phyloP scores from a whole-genome alignment of 30 jellyfish, hydroid and myxozoan genomes.

The Cassiopea xamachana region DNA sequence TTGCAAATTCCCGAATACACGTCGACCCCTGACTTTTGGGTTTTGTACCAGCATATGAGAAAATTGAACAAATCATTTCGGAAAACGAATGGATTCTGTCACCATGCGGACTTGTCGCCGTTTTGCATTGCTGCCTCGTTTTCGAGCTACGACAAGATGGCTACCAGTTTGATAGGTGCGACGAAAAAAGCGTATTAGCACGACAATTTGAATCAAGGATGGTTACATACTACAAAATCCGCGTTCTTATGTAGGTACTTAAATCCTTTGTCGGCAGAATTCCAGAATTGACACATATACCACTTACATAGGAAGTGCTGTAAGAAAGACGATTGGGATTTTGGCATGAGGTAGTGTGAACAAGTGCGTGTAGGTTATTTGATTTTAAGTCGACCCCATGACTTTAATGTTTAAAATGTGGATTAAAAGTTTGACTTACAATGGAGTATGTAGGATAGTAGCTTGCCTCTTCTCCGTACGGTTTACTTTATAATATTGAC shows the following conservation, averaged over 20 bases:
- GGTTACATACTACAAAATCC: not conserved
- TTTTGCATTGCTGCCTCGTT: not conserved
- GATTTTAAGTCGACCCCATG: not conserved
- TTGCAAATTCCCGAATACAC: not conserved
- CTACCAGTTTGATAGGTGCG: not conserved
- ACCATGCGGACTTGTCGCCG: not conserved
- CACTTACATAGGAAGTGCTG: not conserved
- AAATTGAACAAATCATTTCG: too few species aligned
- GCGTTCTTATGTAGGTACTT: not conserved
- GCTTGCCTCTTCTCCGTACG: too few species aligned
- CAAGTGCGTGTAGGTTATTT: not conserved
- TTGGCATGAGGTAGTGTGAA: not conserved
- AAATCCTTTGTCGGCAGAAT: too few species aligned
- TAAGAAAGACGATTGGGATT: not conserved
- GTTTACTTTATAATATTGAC: too few species aligned
- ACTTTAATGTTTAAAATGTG: not conserved
- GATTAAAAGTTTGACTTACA: not conserved
- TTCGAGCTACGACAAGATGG: not conserved
- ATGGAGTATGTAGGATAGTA: not conserved
- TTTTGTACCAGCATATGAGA: not conserved
- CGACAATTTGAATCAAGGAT: not conserved
- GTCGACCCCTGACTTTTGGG: not conserved
- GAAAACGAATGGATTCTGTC: not conserved
- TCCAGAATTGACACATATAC: not conserved
- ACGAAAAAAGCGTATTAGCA: not conserved